Conservation (phyloP, 2,888 invertebrate species). For the Leucoptera coffeella region DNA sequence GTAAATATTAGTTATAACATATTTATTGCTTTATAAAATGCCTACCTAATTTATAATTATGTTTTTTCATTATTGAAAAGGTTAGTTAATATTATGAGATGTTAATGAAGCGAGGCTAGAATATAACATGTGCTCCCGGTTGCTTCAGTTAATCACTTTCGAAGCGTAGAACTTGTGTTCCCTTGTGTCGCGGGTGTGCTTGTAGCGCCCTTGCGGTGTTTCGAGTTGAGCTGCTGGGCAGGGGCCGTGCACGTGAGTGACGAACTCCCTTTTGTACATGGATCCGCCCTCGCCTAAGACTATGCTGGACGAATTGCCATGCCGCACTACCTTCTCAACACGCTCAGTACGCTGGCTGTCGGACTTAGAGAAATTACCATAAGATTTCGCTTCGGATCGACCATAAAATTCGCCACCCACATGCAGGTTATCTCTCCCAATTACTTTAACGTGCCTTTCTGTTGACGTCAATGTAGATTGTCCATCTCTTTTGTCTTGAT, state of each 20-base stretch:
- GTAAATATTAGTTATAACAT: no score
- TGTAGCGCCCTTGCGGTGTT: slow-evolving; percentile 68
- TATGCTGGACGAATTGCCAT: slow-evolving; percentile 70
- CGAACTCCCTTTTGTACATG: slow-evolving; percentile 73
- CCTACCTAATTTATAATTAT: no score
- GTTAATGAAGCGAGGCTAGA: no score
- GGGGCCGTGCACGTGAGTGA: slow-evolving; percentile 64
- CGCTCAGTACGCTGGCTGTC: slow-evolving; percentile 42
- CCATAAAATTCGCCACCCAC: slow-evolving; percentile 70
- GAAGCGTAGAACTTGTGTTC: slow-evolving; percentile 75
- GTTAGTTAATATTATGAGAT: no score
- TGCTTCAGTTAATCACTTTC: slow-evolving; percentile 40
- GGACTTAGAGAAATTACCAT: slow-evolving; percentile 59
- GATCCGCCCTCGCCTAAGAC: slow-evolving; percentile 64
- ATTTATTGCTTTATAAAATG: no score
- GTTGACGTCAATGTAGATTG: slow-evolving; percentile 42
- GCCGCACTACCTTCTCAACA: slow-evolving; percentile 54
- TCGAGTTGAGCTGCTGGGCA: slow-evolving; percentile 78
- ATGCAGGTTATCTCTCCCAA: slow-evolving; percentile 60
- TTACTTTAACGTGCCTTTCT: slow-evolving; percentile 58
- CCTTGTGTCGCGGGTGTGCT: slow-evolving; percentile 78
- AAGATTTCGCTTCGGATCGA: slow-evolving; percentile 63
- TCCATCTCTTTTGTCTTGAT: slow-evolving; percentile 36
- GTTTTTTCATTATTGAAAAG: no score
- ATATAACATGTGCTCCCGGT: no score